Conservation (phyloP, 2,113 vertebrate species). For the Rattus rattus region DNA sequence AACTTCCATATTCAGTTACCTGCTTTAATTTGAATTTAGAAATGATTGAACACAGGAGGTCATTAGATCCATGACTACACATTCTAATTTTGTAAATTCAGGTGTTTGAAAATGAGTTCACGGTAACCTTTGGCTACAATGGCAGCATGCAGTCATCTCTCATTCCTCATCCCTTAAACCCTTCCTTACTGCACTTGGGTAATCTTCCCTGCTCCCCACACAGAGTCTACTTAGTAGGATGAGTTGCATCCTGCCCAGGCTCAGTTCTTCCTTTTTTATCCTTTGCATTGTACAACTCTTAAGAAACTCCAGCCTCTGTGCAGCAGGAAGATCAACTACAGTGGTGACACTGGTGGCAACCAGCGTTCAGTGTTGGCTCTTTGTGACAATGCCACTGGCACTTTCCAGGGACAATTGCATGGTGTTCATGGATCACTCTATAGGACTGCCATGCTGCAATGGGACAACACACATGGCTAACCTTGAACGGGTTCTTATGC, state of each 20-base stretch:
- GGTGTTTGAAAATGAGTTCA: constrained; percentile 1
- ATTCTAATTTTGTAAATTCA: constrained; percentile 51
- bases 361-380: not conserved
- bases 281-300: not conserved
- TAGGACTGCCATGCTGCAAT: not conserved
- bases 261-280: not conserved
- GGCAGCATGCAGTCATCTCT: not conserved
- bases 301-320: not conserved
- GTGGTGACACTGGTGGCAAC: not conserved
- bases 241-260: not conserved
- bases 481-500: not conserved
- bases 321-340: not conserved
- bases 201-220: not conserved
- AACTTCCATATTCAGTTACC: constrained; percentile 39
- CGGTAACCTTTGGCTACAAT: not conserved
- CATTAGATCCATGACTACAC: constrained; percentile 13
- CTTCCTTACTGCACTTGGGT: not conserved
- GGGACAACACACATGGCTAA: not conserved
- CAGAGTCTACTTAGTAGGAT: not conserved
- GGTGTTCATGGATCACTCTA: not conserved
- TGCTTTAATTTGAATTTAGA: constrained; percentile 64
- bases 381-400: not conserved
- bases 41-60: constrained; percentile 33
- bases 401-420: not conserved
- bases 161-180: not conserved